phyloP scores from a whole-genome alignment of 1,140 invertebrate species.

The Pseudobourletiella spinata region DNA sequence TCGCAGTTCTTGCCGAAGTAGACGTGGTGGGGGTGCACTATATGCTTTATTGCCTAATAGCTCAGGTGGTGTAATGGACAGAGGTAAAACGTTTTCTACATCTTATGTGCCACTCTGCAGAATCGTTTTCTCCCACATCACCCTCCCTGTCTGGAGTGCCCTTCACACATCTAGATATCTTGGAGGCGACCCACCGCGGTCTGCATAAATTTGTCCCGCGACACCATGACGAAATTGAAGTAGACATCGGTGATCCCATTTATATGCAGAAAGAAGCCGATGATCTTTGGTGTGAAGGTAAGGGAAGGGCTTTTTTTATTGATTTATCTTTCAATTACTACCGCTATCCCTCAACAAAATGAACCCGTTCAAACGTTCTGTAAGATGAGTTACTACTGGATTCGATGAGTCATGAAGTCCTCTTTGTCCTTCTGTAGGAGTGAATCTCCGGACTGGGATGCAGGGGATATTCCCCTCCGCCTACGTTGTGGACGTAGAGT shows the following conservation, averaged over 20 bases:
- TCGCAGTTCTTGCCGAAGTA: no score
- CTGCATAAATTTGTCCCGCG: constrained; percentile 90
- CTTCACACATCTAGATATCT: constrained; percentile 69
- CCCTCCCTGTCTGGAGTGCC: constrained; percentile 40
- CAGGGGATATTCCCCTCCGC: constrained; percentile 94
- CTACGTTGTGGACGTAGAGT: constrained; percentile 91
- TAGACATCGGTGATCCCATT: constrained; percentile 94
- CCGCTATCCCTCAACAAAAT: no score
- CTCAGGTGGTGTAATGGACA: no score
- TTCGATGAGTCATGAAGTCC: no score
- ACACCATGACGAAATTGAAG: constrained; percentile 88
- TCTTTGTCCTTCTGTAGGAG: constrained; percentile 60
- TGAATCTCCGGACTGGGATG: constrained; percentile 82
- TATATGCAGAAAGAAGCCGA: constrained; percentile 94
- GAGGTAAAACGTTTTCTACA: no score
- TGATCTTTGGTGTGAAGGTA: constrained; percentile 93
- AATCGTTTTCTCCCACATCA: constrained; percentile 38
- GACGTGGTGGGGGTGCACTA: no score
- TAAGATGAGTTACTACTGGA: no score
- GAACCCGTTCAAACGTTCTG: no score
- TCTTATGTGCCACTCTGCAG: no score
- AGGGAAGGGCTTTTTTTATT: neutral
- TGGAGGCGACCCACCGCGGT: constrained; percentile 90
- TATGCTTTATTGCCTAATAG: no score
- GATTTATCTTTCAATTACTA: neutral